Percentiles rank a stretch among this genome's conserved stretches.
Evolutionary conservation across 1,140 invertebrate genomes (phyloP).

Genomic region (Drosophila pandora): DNA sequence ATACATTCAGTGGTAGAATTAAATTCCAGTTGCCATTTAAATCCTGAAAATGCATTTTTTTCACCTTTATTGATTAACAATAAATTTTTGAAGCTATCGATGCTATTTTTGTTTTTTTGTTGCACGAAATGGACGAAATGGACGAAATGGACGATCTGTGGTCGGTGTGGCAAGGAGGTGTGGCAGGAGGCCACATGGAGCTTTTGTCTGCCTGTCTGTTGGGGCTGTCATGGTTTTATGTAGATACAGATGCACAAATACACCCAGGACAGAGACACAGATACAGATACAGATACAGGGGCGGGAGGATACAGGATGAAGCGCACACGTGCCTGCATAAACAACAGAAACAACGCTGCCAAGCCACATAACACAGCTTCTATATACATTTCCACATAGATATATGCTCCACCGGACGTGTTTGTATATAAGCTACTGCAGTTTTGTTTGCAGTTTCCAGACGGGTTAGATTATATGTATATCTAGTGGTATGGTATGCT

Average conservation of each 20-base stretch:
- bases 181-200: slow-evolving; percentile 32
- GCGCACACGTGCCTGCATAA: slow-evolving; percentile 75
- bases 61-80: slow-evolving; percentile 47
- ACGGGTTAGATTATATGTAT: slow-evolving; percentile 47
- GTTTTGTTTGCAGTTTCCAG: slow-evolving; percentile 58
- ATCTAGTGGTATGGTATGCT: slow-evolving; percentile 1
- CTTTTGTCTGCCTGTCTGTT: slow-evolving; percentile 48
- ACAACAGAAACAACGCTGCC: slow-evolving; percentile 57
- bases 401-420: background rate
- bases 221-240: slow-evolving; percentile 45
- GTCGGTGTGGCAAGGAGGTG: background rate
- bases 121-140: slow-evolving; percentile 30
- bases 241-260: slow-evolving; percentile 30
- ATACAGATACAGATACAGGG: slow-evolving; percentile 23
- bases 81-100: slow-evolving; percentile 37
- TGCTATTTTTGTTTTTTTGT: slow-evolving; percentile 15
- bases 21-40: background rate
- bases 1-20: background rate
- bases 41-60: background rate
- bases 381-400: slow-evolving; percentile 13
- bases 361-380: slow-evolving; percentile 49
- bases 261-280: slow-evolving; percentile 31
- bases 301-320: slow-evolving; percentile 29
- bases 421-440: slow-evolving; percentile 38
- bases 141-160: slow-evolving; percentile 37